Base-by-base conservation (phyloP, 1,140 invertebrate genomes). In the Helicoverpa zea region DNA sequence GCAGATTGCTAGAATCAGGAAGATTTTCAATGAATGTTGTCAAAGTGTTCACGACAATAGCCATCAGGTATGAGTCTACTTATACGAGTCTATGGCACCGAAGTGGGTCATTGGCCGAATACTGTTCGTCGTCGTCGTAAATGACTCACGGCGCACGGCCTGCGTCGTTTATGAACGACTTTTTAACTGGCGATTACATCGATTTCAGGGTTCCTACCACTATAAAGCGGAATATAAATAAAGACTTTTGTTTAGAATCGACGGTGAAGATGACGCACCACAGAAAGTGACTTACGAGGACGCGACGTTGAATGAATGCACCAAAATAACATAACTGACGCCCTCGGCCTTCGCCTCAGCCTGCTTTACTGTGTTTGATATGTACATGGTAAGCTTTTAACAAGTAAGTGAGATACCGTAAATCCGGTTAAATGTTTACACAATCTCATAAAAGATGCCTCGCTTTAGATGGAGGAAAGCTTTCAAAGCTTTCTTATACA, bases 71-170 rank as follows among this genome's bases (percentile, higher is more conserved):
- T 59, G 74, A 81, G 68, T 68, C 79, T 68, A 79, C 86, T 82
- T 73, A 80, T 85, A 80, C 84, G 74, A 84, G 85, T 87, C 79
- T 86, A 88, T 83, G 80, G 83, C 87, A 84, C 80, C 88, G 81
- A 93, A 93, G 87, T 94, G 87, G 92, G 93, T 92, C 92, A 89
- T 91, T 93, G 92, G 90, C 93, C 93, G 91, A 91, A 92, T 90
- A 90, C 87, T 88, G 87, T 81, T 76, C 77, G 84, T 72, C 84
- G 86, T 84, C 77, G 84, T 68, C 83, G 86, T 84, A 84, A 88
- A 88, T 93, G 90, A 94, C 77, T 93, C 90, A 92, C 85, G 63
- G 49, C 61, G 16, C 63, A 92, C 85, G 63, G 29, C 49, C 18
- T 51, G 84, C 84, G 84, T 89, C 84, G 84, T 89, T 90, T 87